Percentiles rank a stretch among this genome's conserved stretches.
phyloP scores from a whole-genome alignment of 2,888 invertebrate genomes.

The Drosophila setosimentum region DNA sequence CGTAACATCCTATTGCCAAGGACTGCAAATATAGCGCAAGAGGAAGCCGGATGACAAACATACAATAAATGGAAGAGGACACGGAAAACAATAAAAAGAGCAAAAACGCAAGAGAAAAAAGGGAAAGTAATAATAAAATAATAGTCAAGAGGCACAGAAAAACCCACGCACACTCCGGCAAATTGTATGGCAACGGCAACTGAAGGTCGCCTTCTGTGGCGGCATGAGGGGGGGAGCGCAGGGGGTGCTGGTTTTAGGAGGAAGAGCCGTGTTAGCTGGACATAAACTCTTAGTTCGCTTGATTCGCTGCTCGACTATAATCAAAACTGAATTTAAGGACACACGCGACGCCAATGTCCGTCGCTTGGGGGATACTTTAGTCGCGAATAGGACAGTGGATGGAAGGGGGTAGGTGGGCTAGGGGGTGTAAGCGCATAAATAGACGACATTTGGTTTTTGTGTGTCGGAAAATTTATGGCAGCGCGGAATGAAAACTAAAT shows the following conservation, averaged over 20 bases:
- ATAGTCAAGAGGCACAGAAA: slow-evolving; percentile 4
- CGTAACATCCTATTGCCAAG: neutral
- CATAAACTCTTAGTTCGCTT: slow-evolving; percentile 29
- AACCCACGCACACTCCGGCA: slow-evolving; percentile 23
- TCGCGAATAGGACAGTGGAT: neutral
- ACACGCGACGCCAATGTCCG: slow-evolving; percentile 69
- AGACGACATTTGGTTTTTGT: slow-evolving; percentile 27
- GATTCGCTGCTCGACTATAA: slow-evolving; percentile 38
- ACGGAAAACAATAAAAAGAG: slow-evolving; percentile 25
- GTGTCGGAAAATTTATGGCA: slow-evolving; percentile 61
- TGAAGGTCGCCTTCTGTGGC: slow-evolving; percentile 11
- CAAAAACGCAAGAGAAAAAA: slow-evolving; percentile 8
- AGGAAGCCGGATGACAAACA: neutral
- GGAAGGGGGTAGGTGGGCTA: neutral
- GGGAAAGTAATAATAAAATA: slow-evolving; percentile 4
- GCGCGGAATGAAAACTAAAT: slow-evolving; percentile 61
- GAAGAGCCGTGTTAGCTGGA: slow-evolving; percentile 12
- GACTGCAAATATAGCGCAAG: neutral
- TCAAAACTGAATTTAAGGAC: slow-evolving; percentile 76
- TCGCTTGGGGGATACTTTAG: neutral
- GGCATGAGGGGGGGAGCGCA: too few species aligned
- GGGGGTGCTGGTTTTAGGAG: neutral
- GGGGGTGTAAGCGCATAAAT: neutral
- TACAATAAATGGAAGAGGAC: slow-evolving; percentile 6
- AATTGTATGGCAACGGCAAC: slow-evolving; percentile 29